A percentile compares a stretch with the other conserved stretches of the same genome.
phyloP scores from a whole-genome alignment of 2,113 vertebrate species.

The Oncorhynchus keta region DNA sequence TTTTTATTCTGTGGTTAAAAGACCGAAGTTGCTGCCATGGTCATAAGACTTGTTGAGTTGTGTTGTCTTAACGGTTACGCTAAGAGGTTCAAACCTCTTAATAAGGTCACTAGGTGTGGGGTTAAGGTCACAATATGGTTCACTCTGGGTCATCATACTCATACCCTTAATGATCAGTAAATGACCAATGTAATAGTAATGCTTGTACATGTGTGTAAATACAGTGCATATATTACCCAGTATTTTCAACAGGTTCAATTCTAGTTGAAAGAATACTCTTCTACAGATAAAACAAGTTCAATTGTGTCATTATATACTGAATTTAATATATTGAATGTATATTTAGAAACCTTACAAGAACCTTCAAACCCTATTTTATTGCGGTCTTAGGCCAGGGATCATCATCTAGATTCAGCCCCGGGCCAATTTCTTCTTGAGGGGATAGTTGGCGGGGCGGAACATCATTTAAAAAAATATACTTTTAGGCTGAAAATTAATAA shows the following conservation, averaged over 20 bases:
- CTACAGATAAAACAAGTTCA: slow-evolving; percentile 4
- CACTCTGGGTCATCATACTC: neutral
- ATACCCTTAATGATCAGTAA: slow-evolving; percentile 24
- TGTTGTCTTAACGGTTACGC: slow-evolving; percentile 13
- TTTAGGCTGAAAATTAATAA: no score
- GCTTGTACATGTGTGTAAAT: slow-evolving; percentile 17
- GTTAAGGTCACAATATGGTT: neutral
- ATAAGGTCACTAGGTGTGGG: neutral
- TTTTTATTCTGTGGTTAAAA: slow-evolving; percentile 9
- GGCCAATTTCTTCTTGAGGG: no score
- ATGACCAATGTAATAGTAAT: slow-evolving; percentile 35
- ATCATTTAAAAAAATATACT: no score
- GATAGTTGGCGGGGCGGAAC: no score
- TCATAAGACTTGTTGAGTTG: slow-evolving; percentile 18
- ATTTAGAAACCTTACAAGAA: slow-evolving; percentile 23
- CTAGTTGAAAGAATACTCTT: slow-evolving; percentile 16
- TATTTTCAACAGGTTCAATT: slow-evolving; percentile 13
- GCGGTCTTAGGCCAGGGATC: slow-evolving; percentile 19
- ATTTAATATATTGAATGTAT: slow-evolving; percentile 22
- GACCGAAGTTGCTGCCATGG: slow-evolving; percentile 19
- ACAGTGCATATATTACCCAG: slow-evolving; percentile 20
- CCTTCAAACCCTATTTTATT: slow-evolving; percentile 14
- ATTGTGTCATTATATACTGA: slow-evolving; percentile 16
- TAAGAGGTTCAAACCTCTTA: slow-evolving; percentile 10
- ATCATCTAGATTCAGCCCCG: no score